A percentile compares a stretch with the other conserved stretches of the same genome.
phyloP scores from a whole-genome alignment of 2,888 invertebrate species.

The Drosophila limbata region DNA sequence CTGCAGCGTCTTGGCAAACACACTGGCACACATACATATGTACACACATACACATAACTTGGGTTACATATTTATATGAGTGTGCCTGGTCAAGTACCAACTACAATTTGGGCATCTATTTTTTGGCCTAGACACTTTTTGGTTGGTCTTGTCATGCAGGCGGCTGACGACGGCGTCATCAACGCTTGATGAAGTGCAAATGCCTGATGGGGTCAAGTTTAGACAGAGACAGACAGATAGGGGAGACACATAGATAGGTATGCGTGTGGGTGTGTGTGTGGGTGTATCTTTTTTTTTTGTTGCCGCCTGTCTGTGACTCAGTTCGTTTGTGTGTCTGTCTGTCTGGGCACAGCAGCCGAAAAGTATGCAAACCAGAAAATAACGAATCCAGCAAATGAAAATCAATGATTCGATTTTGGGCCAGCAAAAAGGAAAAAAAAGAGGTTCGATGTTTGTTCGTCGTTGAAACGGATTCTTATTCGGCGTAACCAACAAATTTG shows the following conservation, averaged over 20 bases:
- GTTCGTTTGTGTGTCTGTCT: slow-evolving; percentile 36
- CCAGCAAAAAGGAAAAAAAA: not conserved
- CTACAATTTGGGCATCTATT: slow-evolving; percentile 41
- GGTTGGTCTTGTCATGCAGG: slow-evolving; percentile 45
- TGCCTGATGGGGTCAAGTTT: slow-evolving; percentile 76
- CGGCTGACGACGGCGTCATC: slow-evolving; percentile 43
- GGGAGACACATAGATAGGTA: slow-evolving; percentile 26
- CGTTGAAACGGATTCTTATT: slow-evolving; percentile 24
- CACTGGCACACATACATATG: slow-evolving; percentile 56
- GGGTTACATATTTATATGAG: slow-evolving; percentile 1
- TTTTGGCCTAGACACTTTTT: slow-evolving; percentile 54
- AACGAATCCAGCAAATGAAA: slow-evolving; percentile 57
- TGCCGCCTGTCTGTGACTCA: slow-evolving; percentile 25
- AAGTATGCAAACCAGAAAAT: slow-evolving; percentile 30
- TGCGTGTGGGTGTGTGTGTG: slow-evolving; percentile 18
- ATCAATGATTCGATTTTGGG: slow-evolving; percentile 73
- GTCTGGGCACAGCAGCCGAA: slow-evolving; percentile 62
- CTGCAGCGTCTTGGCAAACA: slow-evolving; percentile 68
- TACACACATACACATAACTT: slow-evolving; percentile 2
- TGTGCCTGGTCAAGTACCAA: slow-evolving; percentile 50
- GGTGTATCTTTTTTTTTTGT: slow-evolving; percentile 17
- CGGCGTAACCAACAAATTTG: slow-evolving; percentile 50
- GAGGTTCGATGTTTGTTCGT: slow-evolving; percentile 15
- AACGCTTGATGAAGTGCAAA: slow-evolving; percentile 75
- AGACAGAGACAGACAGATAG: slow-evolving; percentile 42